phyloP scores from a whole-genome alignment of 2,888 invertebrate genomes.

The Conistra vaccinii region DNA sequence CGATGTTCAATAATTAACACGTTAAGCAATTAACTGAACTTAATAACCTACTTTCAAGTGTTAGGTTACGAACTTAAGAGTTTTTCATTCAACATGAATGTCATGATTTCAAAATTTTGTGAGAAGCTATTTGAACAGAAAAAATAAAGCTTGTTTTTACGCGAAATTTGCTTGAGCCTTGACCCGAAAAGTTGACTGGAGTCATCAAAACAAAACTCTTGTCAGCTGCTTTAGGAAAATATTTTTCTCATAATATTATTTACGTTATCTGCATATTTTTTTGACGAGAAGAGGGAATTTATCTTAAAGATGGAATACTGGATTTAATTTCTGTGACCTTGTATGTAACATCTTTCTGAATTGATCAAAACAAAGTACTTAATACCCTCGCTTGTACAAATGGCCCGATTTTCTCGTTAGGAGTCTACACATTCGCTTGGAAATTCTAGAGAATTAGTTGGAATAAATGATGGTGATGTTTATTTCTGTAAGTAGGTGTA shows the following conservation, averaged over 20 bases:
- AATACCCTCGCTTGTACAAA: background rate
- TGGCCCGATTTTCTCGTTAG: background rate
- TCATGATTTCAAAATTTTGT: background rate
- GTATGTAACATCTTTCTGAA: background rate
- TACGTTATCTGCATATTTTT: slow-evolving; percentile 29
- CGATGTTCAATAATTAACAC: slow-evolving; percentile 39
- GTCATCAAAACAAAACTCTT: slow-evolving; percentile 44
- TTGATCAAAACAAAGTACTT: background rate
- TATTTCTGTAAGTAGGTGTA: background rate
- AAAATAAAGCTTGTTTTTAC: slow-evolving; percentile 43
- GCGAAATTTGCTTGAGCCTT: slow-evolving; percentile 35
- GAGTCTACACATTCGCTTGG: background rate
- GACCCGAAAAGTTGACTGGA: slow-evolving; percentile 42
- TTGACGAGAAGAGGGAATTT: slow-evolving; percentile 3
- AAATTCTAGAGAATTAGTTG: background rate
- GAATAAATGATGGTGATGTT: background rate
- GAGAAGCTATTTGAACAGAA: slow-evolving; percentile 15
- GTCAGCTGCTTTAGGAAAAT: slow-evolving; percentile 41
- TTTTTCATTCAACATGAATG: background rate
- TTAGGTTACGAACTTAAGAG: background rate
- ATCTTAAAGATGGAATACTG: background rate
- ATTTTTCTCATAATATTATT: slow-evolving; percentile 40
- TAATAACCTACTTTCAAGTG: background rate
- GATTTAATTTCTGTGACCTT: background rate
- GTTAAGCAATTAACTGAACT: slow-evolving; percentile 35